These are phyloP conservation scores for Pristiophorus japonicus DNA, from an alignment of 2,113 vertebrate genomes.

Conservation along the genomic window DNA sequence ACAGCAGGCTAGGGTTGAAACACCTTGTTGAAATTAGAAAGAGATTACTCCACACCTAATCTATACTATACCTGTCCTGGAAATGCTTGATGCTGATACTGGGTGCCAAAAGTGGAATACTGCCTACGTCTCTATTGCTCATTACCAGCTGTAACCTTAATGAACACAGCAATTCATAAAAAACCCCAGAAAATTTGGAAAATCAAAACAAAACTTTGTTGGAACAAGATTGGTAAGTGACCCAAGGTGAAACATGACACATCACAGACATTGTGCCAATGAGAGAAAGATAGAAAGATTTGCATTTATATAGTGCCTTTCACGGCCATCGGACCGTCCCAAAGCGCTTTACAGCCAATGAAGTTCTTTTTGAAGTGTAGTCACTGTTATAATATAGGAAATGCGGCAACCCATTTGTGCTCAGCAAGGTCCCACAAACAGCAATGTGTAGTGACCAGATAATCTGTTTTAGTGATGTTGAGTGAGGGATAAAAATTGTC, in stretches of 20 bases:
- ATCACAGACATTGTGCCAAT: neutral
- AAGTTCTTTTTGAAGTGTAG: too few relatives aligned
- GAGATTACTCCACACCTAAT: neutral
- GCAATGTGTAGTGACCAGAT: too few relatives aligned
- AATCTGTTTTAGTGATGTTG: too few relatives aligned
- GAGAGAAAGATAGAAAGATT: neutral
- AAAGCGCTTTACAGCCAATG: too few relatives aligned
- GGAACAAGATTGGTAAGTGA: neutral
- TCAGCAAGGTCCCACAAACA: too few relatives aligned
- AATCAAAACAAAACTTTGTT: neutral
- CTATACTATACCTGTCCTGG: neutral
- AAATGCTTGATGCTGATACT: neutral
- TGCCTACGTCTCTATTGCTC: neutral
- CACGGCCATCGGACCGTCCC: too few relatives aligned
- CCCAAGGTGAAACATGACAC: neutral
- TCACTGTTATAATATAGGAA: too few relatives aligned
- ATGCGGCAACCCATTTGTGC: too few relatives aligned
- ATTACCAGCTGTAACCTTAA: neutral
- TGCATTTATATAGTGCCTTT: too few relatives aligned
- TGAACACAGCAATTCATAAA: neutral
- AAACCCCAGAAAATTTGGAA: neutral
- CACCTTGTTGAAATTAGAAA: neutral
- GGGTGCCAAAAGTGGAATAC: neutral
- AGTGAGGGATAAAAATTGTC: too few relatives aligned
- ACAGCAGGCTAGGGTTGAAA: neutral